Conservation (phyloP, 2,888 invertebrate species). For the Chymomyza procnemis region DNA sequence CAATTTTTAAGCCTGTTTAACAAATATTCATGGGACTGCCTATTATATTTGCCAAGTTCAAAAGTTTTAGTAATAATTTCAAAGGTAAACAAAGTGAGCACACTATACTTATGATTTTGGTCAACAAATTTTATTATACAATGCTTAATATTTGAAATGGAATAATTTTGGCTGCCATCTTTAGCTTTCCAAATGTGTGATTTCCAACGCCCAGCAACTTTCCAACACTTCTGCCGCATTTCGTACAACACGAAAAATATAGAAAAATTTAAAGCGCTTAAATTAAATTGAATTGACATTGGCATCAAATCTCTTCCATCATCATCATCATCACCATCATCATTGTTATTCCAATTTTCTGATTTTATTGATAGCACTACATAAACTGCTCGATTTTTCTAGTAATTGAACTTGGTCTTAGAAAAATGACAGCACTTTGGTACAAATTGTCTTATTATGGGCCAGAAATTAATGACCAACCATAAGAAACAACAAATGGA, state of each 20-base stretch:
- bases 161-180: background rate
- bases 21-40: too few relatives aligned
- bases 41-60: too few relatives aligned
- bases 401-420: conserved; percentile 3
- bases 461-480: background rate
- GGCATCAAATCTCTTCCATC: background rate
- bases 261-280: conserved; percentile 28
- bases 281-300: conserved; percentile 32
- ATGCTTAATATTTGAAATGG: too few relatives aligned
- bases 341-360: conserved; percentile 3
- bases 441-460: background rate
- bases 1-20: too few relatives aligned
- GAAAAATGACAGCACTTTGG: conserved; percentile 1
- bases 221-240: conserved; percentile 16
- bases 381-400: conserved; percentile 20
- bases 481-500: background rate
- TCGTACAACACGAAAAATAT: conserved; percentile 13
- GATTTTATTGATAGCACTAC: conserved; percentile 15
- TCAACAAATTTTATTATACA: too few relatives aligned
- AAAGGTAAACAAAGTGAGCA: too few relatives aligned
- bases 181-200: background rate
- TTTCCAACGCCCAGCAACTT: background rate
- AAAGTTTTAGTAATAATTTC: too few relatives aligned
- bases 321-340: background rate
- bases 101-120: too few relatives aligned